Base-by-base conservation (phyloP, 2,113 vertebrate species). In the Caloenas nicobarica region DNA sequence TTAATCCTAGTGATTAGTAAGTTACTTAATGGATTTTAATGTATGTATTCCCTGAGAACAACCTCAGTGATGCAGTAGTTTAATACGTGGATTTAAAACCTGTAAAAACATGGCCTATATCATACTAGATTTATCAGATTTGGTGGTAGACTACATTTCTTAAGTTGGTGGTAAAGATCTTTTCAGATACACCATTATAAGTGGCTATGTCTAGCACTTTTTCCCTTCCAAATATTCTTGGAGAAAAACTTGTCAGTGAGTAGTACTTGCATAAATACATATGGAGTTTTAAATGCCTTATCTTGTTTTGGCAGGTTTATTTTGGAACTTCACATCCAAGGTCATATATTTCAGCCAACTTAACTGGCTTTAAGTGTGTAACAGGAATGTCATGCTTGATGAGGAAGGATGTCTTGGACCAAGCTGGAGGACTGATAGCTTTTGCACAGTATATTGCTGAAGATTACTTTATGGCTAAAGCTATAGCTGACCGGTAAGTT, bases 401-500 rank as follows among this genome's bases (percentile, higher is more conserved):
- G 99, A 99, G 99, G 94, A 99, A 99, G 86, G 99, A 99, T 42
- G 98, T 99, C 57, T 91, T 99, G 96, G 99, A 99, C 80, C 99
- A 99, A 97, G 99, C 99, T 7, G 99, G 99, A 5, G 99, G 99
- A 11, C 97, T 99, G 64, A 99, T 99, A 36, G 98, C 99, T 64
- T 99, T 99, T 93, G 99, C 99, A 44, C 99, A 99, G 23, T 99
- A 99, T 96, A 99, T 99, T 86, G 99, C 99, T 24, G 99, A 99
- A 97, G 99, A 99, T 96, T 99, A 99, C 95, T 99, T 99, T 96
- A 99, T 99, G 99, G 99, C 99, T 64, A 99, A 99, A 97, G 99
- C 99, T 62, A 99, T 99, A 90, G 99, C 99, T 61, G 99, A 99
- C 98, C 98, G 99, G 99, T 99, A 98, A 97, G 98, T 91, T 69